Percentiles rank a stretch among this genome's conserved stretches.
Conservation (phyloP, 2,888 invertebrate species). For the Ochropleura leucogaster region DNA sequence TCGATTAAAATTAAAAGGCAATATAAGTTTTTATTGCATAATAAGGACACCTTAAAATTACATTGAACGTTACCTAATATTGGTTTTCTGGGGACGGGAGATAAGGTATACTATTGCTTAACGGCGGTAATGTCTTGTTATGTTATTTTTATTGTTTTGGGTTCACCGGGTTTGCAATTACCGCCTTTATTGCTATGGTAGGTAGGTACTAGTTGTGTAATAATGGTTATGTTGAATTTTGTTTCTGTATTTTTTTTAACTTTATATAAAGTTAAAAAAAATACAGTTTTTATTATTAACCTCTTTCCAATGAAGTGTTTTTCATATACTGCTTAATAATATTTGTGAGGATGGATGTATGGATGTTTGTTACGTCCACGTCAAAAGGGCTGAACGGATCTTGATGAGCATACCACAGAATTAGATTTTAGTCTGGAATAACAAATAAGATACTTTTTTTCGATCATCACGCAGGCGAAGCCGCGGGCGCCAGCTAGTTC, state of each 20-base stretch:
- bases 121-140: conserved; percentile 19
- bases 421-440: too few relatives aligned
- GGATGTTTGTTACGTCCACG: too few relatives aligned
- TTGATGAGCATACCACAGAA: too few relatives aligned
- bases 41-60: conserved; percentile 37
- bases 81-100: conserved; percentile 23
- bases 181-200: conserved; percentile 28
- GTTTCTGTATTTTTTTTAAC: not conserved
- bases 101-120: conserved; percentile 37
- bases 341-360: too few relatives aligned
- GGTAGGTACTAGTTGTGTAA: not conserved
- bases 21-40: conserved; percentile 33
- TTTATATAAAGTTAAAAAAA: too few relatives aligned
- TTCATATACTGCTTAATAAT: not conserved
- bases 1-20: conserved; percentile 44
- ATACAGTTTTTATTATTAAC: too few relatives aligned
- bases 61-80: conserved; percentile 21
- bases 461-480: too few relatives aligned
- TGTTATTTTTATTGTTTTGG: conserved; percentile 46
- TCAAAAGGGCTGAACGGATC: too few relatives aligned
- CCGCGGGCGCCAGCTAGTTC: too few relatives aligned
- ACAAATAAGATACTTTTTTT: too few relatives aligned
- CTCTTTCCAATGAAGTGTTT: not conserved
- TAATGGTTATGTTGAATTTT: not conserved
- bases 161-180: conserved; percentile 29